Evolutionary conservation across 64 coral and sea anemone genomes (phyloP), one percentile per base, ranked within the genome.

Genomic region (Porites australiensis): DNA sequence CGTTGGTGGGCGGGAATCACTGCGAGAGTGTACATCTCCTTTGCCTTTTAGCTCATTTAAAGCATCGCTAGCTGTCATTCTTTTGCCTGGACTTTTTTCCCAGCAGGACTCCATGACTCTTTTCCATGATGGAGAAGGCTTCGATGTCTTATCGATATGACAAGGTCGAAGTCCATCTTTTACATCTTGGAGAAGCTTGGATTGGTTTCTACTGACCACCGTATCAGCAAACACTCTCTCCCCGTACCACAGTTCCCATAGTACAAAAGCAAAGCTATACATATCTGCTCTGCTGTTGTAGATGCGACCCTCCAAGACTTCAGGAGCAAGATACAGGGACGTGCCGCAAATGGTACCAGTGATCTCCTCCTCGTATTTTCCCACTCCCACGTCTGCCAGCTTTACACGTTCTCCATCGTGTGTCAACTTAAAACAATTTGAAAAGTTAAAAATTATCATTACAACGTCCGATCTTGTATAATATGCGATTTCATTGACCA

Each of bases 161-260:
- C 3, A 2, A 7, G 82, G 82, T 86, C 82, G 82, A 65, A 45
- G 47, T 18, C 59, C 64, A 8, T 3, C 18, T 70, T 27, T 70
- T 50, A 70, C 18, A 8, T 86, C 64, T 49, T 69, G 27, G 10
- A 52, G 13, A 1, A 86, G 9, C 13, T 50, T 11, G 2, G 12
- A 7, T 4, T 5, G 1, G 2, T 2, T 2, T 50, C 22, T 3
- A 43, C 8, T 55, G 44, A 9, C 13, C 1, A 52, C 61, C 6
- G 10, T 43, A 10, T 44, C 47, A 45, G 10, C 1, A 67, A 86
- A 86, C 0, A 51, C 82, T 51, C 1, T 49, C 63, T 86, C 44
- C 2, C 82, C 82, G 27, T 86, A 70, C 82, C 82, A 86, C 64
- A 86, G 8, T 8, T 86, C 82, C 82, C 82, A 86, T 70, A 86